phyloP scores from a whole-genome alignment of 2,113 vertebrate genomes.

The Cariama cristata region DNA sequence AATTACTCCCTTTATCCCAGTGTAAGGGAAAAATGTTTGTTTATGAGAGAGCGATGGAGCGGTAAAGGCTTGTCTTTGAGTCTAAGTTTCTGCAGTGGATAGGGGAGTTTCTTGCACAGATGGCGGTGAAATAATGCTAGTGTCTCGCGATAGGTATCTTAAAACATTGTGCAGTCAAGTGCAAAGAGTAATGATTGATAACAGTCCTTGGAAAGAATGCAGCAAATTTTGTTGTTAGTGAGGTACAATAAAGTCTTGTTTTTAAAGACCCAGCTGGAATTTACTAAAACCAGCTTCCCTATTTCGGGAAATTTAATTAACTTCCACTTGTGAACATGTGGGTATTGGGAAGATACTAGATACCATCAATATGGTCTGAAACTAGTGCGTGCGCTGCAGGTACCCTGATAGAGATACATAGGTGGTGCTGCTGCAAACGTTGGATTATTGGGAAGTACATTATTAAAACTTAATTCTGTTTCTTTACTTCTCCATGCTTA shows the following conservation, averaged over 20 bases:
- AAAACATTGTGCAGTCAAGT: not conserved
- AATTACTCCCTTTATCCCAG: not conserved
- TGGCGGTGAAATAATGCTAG: not conserved
- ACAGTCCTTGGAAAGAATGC: not conserved
- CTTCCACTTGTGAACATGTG: not conserved
- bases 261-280: not conserved
- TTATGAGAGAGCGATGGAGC: not conserved
- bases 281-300: not conserved
- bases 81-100: not conserved
- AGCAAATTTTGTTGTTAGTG: fast-evolving
- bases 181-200: not conserved
- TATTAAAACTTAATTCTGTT: not conserved
- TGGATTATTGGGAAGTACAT: not conserved
- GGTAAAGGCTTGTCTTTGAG: not conserved
- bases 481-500: not conserved
- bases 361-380: not conserved
- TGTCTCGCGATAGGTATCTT: not conserved
- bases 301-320: not conserved
- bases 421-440: not conserved
- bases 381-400: not conserved
- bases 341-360: not conserved
- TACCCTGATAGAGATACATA: not conserved
- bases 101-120: not conserved
- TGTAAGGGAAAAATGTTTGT: not conserved
- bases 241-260: not conserved